Conservation (phyloP, 2,797 vertebrate species). For the Psittacula derbiana region DNA sequence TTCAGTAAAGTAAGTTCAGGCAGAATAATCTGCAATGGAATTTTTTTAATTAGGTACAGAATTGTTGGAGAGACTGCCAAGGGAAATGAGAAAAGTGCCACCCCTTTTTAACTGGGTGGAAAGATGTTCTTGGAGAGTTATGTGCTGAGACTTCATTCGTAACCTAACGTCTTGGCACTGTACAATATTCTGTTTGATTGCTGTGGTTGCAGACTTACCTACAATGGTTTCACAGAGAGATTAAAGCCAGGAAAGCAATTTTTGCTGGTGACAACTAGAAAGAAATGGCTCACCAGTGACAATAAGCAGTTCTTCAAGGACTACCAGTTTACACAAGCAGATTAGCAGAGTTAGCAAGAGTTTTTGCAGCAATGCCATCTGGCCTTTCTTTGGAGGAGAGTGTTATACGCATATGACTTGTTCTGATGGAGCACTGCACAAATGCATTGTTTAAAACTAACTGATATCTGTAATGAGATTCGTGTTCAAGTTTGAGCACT, state of each 20-base stretch:
- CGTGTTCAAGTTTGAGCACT: neutral
- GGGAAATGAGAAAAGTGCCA: neutral
- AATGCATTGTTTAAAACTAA: neutral
- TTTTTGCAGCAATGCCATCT: conserved; percentile 14
- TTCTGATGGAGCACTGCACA: neutral
- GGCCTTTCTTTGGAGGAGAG: neutral
- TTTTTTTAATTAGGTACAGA: neutral
- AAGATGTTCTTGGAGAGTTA: conserved; percentile 2
- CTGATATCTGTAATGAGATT: neutral
- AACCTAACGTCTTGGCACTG: neutral
- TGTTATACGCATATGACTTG: neutral
- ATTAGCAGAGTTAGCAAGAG: neutral
- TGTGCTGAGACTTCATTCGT: neutral
- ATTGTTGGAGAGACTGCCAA: neutral
- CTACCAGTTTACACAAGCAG: neutral
- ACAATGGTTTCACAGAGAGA: neutral
- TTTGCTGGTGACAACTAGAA: neutral
- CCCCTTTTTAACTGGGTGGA: neutral
- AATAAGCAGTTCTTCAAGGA: neutral
- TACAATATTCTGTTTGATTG: neutral
- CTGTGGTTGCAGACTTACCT: conserved; percentile 24
- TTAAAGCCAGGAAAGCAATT: neutral
- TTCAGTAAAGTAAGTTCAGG: neutral
- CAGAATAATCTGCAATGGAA: neutral
- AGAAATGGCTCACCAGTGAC: neutral